These are phyloP conservation scores for Aurelia sp. DNA, from an alignment of 30 jellyfish, hydroid and myxozoan genomes.

Conservation along the genomic window DNA sequence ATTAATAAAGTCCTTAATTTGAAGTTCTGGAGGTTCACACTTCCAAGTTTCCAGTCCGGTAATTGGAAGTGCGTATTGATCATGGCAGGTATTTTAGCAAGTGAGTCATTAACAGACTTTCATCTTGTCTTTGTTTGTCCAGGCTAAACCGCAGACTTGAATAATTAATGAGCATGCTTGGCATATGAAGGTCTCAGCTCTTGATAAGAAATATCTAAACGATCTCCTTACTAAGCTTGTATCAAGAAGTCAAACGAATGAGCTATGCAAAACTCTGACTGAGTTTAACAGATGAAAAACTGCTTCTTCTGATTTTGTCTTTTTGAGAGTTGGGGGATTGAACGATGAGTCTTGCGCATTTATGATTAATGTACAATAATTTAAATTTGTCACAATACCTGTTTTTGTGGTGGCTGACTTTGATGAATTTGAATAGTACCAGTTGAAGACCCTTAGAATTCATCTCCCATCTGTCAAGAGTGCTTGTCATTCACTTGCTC, in stretches of 20 bases:
- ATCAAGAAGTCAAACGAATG: too few species aligned
- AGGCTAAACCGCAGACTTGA: slow-evolving; percentile 32
- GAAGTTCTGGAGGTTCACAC: too few species aligned
- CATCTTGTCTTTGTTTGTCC: slow-evolving; percentile 41
- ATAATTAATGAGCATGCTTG: slow-evolving; percentile 30
- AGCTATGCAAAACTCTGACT: too few species aligned
- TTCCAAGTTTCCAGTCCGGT: slow-evolving; percentile 2
- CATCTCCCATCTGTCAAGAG: background rate
- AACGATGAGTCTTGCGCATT: too few species aligned
- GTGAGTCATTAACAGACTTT: slow-evolving; percentile 56
- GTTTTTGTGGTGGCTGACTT: slow-evolving; percentile 40
- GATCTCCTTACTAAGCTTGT: too few species aligned
- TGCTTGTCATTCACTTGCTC: too few species aligned
- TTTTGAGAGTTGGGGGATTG: too few species aligned
- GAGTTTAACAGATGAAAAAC: too few species aligned
- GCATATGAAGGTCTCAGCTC: slow-evolving; percentile 11
- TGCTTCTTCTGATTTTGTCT: too few species aligned
- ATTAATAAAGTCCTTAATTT: too few species aligned
- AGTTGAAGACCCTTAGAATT: slow-evolving; percentile 13
- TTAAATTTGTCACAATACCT: slow-evolving; percentile 26
- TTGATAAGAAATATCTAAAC: slow-evolving; percentile 17
- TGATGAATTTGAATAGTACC: slow-evolving; percentile 42
- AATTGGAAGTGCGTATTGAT: background rate
- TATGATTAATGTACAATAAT: background rate
- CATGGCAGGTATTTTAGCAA: slow-evolving; percentile 54